Percentiles rank a stretch among this genome's conserved stretches.
These are phyloP conservation scores for Acleris holmiana DNA, from an alignment of 2,888 invertebrate genomes.

Conservation along the genomic window DNA sequence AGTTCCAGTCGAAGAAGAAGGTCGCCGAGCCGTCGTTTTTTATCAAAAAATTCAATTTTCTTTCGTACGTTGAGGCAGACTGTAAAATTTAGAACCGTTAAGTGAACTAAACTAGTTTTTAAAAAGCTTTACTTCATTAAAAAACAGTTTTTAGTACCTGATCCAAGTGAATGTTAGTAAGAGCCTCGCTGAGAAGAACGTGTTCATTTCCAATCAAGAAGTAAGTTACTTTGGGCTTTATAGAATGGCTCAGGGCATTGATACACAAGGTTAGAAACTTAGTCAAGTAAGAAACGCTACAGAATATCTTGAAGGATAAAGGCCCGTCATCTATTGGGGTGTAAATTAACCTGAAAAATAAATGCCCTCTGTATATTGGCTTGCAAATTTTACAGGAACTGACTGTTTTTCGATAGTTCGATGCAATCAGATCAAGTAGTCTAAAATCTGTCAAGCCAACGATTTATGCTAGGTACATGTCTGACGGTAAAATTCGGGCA, in stretches of 20 bases:
- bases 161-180: slow-evolving; percentile 74
- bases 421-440: too few relatives aligned
- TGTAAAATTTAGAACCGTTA: slow-evolving; percentile 42
- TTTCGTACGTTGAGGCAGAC: slow-evolving; percentile 76
- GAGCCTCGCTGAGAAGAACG: slow-evolving; percentile 60
- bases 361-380: background rate
- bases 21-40: slow-evolving; percentile 76
- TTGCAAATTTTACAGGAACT: too few relatives aligned
- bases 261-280: slow-evolving; percentile 79
- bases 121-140: background rate
- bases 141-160: slow-evolving; percentile 54
- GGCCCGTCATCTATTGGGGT: slow-evolving; percentile 82
- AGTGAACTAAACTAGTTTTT: background rate
- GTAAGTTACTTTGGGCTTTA: slow-evolving; percentile 80
- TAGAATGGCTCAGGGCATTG: slow-evolving; percentile 78
- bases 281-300: slow-evolving; percentile 78
- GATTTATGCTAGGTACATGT: too few relatives aligned
- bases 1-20: slow-evolving; percentile 74
- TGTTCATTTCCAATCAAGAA: slow-evolving; percentile 70
- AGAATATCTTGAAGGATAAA: slow-evolving; percentile 82
- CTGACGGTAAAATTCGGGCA: too few relatives aligned
- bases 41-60: slow-evolving; percentile 68
- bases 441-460: too few relatives aligned
- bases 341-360: slow-evolving; percentile 76
- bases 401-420: too few relatives aligned